phyloP scores from a whole-genome alignment of 2,888 invertebrate species.

The Chironomus tentans region DNA sequence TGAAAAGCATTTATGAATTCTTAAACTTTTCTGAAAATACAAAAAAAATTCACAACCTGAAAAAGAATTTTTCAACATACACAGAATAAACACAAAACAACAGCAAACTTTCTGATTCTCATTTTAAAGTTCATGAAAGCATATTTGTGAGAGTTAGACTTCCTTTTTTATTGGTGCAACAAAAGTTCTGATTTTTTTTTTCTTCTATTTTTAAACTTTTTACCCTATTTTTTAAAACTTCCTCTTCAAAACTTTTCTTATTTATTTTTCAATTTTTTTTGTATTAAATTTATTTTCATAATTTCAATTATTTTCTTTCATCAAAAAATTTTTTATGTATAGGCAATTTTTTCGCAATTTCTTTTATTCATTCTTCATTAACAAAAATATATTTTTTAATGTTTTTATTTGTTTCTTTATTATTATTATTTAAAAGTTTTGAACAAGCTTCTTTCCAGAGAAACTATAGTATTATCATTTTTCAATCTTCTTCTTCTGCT shows the following conservation, averaged over 20 bases:
- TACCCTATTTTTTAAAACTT: neutral
- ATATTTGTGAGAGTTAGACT: neutral
- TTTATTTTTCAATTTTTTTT: neutral
- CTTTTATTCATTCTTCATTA: neutral
- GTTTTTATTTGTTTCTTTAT: neutral
- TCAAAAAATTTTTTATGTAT: constrained; percentile 3
- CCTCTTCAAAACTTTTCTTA: neutral
- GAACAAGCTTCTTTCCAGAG: neutral
- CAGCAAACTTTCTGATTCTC: neutral
- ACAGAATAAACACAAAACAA: no score
- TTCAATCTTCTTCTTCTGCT: no score
- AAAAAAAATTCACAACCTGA: neutral
- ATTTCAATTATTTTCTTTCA: neutral
- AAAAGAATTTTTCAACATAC: neutral
- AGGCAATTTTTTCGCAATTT: constrained; percentile 4
- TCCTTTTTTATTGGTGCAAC: neutral
- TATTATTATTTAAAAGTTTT: neutral
- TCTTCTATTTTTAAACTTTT: neutral
- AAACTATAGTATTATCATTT: neutral
- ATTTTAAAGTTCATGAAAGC: neutral
- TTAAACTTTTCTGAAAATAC: neutral
- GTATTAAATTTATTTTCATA: neutral
- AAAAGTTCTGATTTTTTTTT: neutral
- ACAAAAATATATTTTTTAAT: constrained; percentile 18
- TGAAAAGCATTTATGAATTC: no score